Conservation (phyloP, 2,797 vertebrate species). For the Pseudochaenichthys georgianus region DNA sequence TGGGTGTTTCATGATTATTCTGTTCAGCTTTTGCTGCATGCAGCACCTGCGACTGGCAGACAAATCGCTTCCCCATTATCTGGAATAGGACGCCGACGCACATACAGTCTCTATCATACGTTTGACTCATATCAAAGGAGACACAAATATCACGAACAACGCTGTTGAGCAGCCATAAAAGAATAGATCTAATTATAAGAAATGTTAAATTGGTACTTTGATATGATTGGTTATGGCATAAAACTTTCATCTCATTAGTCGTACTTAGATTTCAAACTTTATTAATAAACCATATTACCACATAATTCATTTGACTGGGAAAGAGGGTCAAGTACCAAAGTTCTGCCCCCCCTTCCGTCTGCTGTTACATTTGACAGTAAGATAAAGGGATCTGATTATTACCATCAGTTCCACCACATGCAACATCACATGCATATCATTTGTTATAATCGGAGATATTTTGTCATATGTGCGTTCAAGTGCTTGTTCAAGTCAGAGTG, state of each 20-base stretch:
- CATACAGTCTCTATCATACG: not conserved
- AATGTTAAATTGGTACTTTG: not conserved
- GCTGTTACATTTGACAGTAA: slow-evolving; percentile 26
- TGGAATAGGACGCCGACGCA: not conserved
- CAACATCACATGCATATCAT: slow-evolving; percentile 26
- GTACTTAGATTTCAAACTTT: not conserved
- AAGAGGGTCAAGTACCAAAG: not conserved
- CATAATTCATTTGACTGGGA: not conserved
- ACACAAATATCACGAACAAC: not conserved
- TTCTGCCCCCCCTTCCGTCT: not conserved
- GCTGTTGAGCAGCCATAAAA: not conserved
- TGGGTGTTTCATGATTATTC: slow-evolving; percentile 11
- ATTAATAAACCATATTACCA: not conserved
- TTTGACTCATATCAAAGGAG: not conserved
- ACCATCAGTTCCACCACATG: slow-evolving; percentile 5
- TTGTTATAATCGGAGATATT: slow-evolving; percentile 2
- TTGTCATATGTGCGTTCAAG: not conserved
- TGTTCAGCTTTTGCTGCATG: slow-evolving; percentile 10
- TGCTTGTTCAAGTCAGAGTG: not conserved
- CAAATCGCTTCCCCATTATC: not conserved
- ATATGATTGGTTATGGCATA: not conserved
- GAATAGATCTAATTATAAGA: not conserved
- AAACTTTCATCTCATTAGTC: too few species aligned
- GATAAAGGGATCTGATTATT: slow-evolving; percentile 25
- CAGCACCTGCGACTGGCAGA: slow-evolving; percentile 2